phyloP scores from a whole-genome alignment of 2,113 vertebrate genomes.

The Trogon melanurus region DNA sequence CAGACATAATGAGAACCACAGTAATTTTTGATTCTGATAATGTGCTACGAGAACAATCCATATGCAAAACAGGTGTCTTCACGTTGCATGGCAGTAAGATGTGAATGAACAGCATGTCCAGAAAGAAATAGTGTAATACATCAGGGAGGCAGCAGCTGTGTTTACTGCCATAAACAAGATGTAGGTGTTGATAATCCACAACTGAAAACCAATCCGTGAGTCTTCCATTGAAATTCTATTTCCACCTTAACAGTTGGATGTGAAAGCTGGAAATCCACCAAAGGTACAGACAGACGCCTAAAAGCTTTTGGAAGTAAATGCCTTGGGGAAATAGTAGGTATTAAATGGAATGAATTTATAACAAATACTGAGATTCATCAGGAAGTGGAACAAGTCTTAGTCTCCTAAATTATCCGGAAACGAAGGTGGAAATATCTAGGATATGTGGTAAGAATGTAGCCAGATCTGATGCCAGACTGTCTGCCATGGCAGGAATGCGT shows the following conservation, averaged over 20 bases:
- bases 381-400: slow-evolving; percentile 61
- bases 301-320: slow-evolving; percentile 62
- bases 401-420: slow-evolving; percentile 68
- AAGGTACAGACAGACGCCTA: slow-evolving; percentile 35
- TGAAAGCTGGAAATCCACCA: slow-evolving; percentile 54
- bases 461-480: slow-evolving; percentile 57
- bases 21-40: background rate
- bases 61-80: background rate
- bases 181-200: background rate
- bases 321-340: slow-evolving; percentile 47
- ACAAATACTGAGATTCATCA: slow-evolving; percentile 41
- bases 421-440: slow-evolving; percentile 61
- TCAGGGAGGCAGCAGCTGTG: background rate
- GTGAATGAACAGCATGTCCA: background rate
- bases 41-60: background rate
- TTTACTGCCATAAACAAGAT: background rate
- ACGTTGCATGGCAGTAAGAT: background rate
- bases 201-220: background rate
- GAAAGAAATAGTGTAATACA: background rate
- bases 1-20: background rate
- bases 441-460: slow-evolving; percentile 53
- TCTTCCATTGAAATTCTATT: slow-evolving; percentile 25
- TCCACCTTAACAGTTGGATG: slow-evolving; percentile 57
- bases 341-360: slow-evolving; percentile 66
- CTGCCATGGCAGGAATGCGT: slow-evolving; percentile 39